These are phyloP conservation scores for Aegotheles bennettii DNA, from an alignment of 2,113 vertebrate species.

Conservation along the genomic window DNA sequence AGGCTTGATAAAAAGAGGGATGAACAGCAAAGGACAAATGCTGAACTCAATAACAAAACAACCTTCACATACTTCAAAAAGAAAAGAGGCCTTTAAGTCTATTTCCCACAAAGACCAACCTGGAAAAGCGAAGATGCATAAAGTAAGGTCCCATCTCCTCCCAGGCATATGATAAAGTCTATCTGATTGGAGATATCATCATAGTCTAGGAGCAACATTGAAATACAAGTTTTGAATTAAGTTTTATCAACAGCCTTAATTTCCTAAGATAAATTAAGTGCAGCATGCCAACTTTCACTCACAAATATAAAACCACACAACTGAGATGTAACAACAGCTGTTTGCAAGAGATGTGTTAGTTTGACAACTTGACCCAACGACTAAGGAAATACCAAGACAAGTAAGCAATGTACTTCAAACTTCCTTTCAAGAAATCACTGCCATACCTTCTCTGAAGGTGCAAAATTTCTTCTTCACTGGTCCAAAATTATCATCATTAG, in stretches of 20 bases:
- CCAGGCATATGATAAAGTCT: constrained; percentile 85
- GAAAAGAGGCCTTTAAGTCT: neutral
- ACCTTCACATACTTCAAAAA: neutral
- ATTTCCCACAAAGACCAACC: constrained; percentile 40
- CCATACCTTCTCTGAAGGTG: constrained; percentile 92
- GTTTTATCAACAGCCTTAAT: neutral
- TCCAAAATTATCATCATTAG: constrained; percentile 86
- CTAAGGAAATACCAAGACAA: neutral
- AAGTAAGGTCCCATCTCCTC: constrained; percentile 82
- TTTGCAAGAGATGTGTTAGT: neutral
- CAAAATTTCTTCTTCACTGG: constrained; percentile 91
- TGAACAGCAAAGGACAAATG: neutral
- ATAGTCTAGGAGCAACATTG: constrained; percentile 73
- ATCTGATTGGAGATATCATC: constrained; percentile 85
- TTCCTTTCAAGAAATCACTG: neutral
- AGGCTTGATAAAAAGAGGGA: neutral
- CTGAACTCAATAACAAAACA: neutral
- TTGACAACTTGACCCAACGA: rapidly evolving
- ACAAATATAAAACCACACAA: rapidly evolving
- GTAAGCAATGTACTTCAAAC: neutral
- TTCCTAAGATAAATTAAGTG: neutral
- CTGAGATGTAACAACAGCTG: neutral
- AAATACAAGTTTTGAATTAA: neutral
- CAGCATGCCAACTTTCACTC: neutral
- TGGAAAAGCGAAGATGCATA: constrained; percentile 85